Percentiles rank a stretch among this genome's conserved stretches.
Conservation (phyloP, 2,113 vertebrate genomes). For the Aleadryas rufinucha region DNA sequence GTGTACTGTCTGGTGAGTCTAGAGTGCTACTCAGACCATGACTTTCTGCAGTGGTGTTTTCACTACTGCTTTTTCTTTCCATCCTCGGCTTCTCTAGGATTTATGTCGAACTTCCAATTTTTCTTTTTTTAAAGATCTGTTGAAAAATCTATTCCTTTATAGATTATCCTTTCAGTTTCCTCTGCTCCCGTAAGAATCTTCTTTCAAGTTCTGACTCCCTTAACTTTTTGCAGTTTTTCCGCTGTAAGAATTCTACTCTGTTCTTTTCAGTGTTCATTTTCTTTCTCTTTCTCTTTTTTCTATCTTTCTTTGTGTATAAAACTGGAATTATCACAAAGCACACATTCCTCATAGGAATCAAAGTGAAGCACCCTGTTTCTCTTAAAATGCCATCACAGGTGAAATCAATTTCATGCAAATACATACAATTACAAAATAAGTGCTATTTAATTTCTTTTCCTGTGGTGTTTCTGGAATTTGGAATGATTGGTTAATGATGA, state of each 20-base stretch:
- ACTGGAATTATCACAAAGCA: not conserved
- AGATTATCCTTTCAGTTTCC: not conserved
- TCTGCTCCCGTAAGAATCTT: fast-evolving
- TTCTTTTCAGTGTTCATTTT: not conserved
- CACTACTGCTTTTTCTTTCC: not conserved
- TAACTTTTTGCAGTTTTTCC: not conserved
- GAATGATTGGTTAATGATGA: not conserved
- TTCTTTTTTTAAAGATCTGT: not conserved
- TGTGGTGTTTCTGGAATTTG: not conserved
- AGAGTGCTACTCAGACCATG: fast-evolving
- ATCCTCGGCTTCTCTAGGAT: not conserved
- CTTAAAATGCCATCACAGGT: not conserved
- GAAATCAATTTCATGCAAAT: not conserved
- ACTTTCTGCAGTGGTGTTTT: not conserved
- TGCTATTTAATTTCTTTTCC: not conserved
- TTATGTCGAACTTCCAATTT: not conserved
- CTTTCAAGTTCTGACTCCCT: not conserved
- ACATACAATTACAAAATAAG: not conserved
- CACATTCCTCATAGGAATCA: not conserved
- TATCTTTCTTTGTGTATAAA: not conserved
- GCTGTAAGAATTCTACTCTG: not conserved
- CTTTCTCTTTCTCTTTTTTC: not conserved
- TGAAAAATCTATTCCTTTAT: not conserved
- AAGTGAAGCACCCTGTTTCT: fast-evolving
- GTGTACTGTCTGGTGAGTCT: not conserved